Evolutionary conservation across 1,140 invertebrate species (phyloP).

Genomic region (Neodiprion pinetum): DNA sequence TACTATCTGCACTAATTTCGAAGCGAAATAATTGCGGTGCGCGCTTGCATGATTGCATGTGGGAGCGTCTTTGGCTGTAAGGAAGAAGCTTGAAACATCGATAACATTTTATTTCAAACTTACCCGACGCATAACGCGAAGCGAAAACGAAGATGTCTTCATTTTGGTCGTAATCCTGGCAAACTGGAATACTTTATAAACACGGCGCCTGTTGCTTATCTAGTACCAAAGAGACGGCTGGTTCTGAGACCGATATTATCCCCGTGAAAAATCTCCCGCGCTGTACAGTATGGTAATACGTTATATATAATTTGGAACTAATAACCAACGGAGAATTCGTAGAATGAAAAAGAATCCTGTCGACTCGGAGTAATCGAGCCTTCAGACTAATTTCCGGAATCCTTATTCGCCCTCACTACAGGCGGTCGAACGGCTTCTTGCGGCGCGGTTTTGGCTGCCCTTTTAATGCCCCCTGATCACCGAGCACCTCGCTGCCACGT

Average conservation of each 20-base stretch:
- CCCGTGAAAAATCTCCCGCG: slow-evolving; percentile 22
- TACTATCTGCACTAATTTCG: neutral
- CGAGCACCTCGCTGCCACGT: slow-evolving; percentile 11
- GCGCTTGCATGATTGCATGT: neutral
- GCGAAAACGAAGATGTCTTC: slow-evolving; percentile 81
- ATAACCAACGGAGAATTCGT: neutral
- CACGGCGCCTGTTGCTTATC: neutral
- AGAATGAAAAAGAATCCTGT: neutral
- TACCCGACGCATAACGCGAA: slow-evolving; percentile 79
- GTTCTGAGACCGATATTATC: neutral
- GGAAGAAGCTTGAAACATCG: neutral
- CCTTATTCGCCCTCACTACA: slow-evolving; percentile 43
- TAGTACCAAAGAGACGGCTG: neutral
- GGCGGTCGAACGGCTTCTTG: slow-evolving; percentile 49
- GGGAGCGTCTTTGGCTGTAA: too few relatives aligned
- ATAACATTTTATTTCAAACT: slow-evolving; percentile 51
- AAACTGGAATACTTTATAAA: slow-evolving; percentile 18
- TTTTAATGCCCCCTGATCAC: slow-evolving; percentile 10
- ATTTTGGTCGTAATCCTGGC: slow-evolving; percentile 64
- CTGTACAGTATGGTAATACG: neutral
- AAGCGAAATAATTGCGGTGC: neutral
- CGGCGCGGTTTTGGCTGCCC: slow-evolving; percentile 33
- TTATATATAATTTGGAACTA: neutral
- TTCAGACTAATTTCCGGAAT: slow-evolving; percentile 6
- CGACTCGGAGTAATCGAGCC: slow-evolving; percentile 6